phyloP scores from a whole-genome alignment of 2,797 vertebrate genomes.

The Allobates femoralis region DNA sequence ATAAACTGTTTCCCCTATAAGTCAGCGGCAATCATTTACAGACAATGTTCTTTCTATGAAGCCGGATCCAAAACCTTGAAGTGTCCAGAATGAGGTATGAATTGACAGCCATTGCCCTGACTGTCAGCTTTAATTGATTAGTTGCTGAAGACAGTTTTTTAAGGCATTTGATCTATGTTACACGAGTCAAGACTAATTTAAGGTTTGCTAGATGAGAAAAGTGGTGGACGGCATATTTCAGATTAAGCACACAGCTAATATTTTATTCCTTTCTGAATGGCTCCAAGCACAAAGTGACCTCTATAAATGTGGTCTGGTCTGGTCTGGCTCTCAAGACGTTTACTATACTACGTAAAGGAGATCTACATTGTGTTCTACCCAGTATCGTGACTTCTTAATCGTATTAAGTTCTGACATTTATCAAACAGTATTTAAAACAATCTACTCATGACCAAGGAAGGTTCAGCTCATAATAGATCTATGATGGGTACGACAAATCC shows the following conservation, averaged over 20 bases:
- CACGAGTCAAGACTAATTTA: slow-evolving; percentile 46
- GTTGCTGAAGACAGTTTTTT: slow-evolving; percentile 36
- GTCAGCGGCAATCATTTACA: slow-evolving; percentile 22
- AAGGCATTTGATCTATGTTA: slow-evolving; percentile 43
- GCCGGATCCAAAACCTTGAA: slow-evolving; percentile 52
- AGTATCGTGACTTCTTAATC: not conserved
- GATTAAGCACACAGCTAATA: slow-evolving; percentile 15
- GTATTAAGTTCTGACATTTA: not conserved
- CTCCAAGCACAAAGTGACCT: slow-evolving; percentile 44
- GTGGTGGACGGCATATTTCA: slow-evolving; percentile 25
- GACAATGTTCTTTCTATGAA: slow-evolving; percentile 34
- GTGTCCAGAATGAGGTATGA: slow-evolving; percentile 37
- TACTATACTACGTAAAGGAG: not conserved
- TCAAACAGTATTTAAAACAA: not conserved
- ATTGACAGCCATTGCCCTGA: slow-evolving; percentile 33
- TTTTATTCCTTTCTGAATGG: slow-evolving; percentile 37
- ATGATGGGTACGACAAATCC: no score
- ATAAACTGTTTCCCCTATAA: slow-evolving; percentile 34
- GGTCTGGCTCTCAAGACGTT: not conserved
- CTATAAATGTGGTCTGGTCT: not conserved
- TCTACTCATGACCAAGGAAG: not conserved
- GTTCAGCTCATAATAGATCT: not conserved
- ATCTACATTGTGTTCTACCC: not conserved
- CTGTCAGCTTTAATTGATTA: slow-evolving; percentile 48
- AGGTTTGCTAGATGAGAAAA: not conserved